Evolutionary conservation across 2,888 invertebrate genomes (phyloP), one percentile per base, ranked within the genome.

Genomic region (Iselma pallidipennis): DNA sequence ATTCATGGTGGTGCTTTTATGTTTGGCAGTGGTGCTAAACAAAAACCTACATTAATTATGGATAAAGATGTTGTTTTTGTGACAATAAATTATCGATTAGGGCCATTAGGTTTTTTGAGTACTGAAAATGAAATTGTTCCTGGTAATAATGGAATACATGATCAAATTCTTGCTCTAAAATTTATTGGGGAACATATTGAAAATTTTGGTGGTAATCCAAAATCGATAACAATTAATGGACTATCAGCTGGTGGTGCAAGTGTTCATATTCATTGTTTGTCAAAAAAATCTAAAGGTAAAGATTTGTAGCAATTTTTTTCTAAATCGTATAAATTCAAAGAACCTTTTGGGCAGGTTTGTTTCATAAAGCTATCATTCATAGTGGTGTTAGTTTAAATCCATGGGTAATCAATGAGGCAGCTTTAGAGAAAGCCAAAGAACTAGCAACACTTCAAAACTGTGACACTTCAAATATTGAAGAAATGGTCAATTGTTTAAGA

Each of bases 171-270:
- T 66, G 91, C 90, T 0, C 77, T 92, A 45, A 84, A 85, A 69
- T 92, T 91, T 91, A 80, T 91, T 0, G 86, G 87, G 59, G 80
- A 85, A 50, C 89, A 92, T 76, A 89, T 92, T 60, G 81, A 85
- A 67, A 83, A 83, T 75, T 92, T 92, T 71, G 90, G 89, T 1
- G 92, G 92, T 0, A 86, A 91, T 80, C 86, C 90, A 1, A 84
- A 87, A 48, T 87, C 87, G 59, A 84, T 92, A 28, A 89, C 90
- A 0, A 76, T 92, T 3, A 78, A 86, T 0, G 92, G 92, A 1
- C 85, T 87, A 74, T 91, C 91, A 2, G 89, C 92, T 0, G 92
- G 92, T 0, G 91, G 88, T 25, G 90, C 88, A 3, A 89, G 91
- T 69, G 89, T 89, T 0, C 90, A 92, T 76, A 87, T 90, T 66